Conservation (phyloP, 2,797 vertebrate genomes). For the Sphenodon punctatus region DNA sequence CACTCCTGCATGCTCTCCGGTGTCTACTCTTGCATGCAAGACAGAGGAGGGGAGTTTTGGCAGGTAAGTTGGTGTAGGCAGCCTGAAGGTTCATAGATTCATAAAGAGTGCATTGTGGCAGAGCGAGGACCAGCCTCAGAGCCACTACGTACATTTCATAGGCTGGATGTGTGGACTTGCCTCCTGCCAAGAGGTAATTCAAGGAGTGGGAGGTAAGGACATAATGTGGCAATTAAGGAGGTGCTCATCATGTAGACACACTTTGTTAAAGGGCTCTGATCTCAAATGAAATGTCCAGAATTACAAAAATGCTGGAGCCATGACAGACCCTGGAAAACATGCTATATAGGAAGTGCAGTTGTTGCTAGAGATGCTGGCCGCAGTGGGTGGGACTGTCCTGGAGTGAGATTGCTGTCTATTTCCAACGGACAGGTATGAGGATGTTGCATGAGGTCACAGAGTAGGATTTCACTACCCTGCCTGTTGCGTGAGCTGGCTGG, state of each 20-base stretch:
- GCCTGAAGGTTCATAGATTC: constrained; percentile 24
- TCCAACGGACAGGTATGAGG: fast-evolving
- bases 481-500: no score
- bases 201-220: background rate
- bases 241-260: background rate
- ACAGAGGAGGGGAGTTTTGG: constrained; percentile 29
- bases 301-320: constrained; percentile 7
- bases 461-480: no score
- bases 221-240: background rate
- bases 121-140: background rate
- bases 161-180: constrained; percentile 13
- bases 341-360: constrained; percentile 1
- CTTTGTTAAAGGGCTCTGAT: constrained; percentile 27
- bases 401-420: background rate
- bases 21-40: constrained; percentile 29
- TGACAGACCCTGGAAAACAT: constrained; percentile 26
- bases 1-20: background rate
- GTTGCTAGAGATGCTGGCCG: fast-evolving
- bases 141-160: background rate
- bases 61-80: constrained; percentile 32
- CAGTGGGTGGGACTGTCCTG: no score
- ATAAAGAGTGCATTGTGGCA: background rate
- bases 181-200: background rate
- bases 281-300: constrained; percentile 27
- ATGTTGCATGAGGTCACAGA: no score